Evolutionary conservation across 2,888 invertebrate species (phyloP), one percentile per base, ranked within the genome.

Genomic region (Cordilura impudica): DNA sequence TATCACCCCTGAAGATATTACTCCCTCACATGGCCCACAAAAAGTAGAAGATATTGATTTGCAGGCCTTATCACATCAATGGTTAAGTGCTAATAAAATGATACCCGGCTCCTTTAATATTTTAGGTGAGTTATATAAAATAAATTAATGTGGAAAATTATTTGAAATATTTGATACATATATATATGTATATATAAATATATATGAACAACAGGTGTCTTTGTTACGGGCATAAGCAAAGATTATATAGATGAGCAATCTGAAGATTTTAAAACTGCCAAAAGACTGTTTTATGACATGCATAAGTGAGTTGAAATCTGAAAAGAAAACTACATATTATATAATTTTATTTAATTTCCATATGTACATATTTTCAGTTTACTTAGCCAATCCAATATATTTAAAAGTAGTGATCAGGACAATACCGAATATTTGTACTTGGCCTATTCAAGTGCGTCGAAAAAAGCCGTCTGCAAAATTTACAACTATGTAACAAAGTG

Each of bases 71-170:
- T 85, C 87, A 2, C 84, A 95, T 86, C 96, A 97, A 91, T 96
- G 96, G 45, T 93, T 94, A 87, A 95, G 96, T 91, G 95, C 96
- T 1, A 94, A 95, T 2, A 93, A 96, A 89, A 97, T 97, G 97
- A 90, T 97, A 78, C 96, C 97, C 31, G 98, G 97, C 47, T 97
- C 97, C 53, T 93, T 97, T 91, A 93, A 93, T 90, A 94, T 97
- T 56, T 91, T 96, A 86, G 97, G 95, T 89, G 81, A 56, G 84
- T 72, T 18, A 4, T 19, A n/a, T 3, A 91, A 93, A n/a, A n/a
- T n/a, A 7, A 19, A 18, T 43, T 7, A n/a, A 5, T 5, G 14
- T 70, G 93, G 89, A 1, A 10, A 53, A 19, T 26, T 21, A 16
- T 4, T 43, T 43, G 7, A 7, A 19, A 16, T 18, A 23, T 61